phyloP scores from a whole-genome alignment of 2,888 invertebrate genomes.

The Syritta pipiens region DNA sequence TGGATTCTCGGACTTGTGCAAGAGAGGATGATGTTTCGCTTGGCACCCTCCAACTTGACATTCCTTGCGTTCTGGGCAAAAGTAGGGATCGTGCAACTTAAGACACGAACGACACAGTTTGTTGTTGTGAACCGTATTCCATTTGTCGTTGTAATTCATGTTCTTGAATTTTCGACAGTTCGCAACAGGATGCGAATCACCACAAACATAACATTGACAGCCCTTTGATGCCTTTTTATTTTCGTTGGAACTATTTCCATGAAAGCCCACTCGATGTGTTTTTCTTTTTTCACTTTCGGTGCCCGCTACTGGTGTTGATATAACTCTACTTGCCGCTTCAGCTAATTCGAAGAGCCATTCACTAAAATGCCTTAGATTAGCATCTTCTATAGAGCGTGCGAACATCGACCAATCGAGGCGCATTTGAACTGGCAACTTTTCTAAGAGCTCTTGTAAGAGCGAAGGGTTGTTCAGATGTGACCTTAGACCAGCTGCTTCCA shows the following conservation, averaged over 20 bases:
- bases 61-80: slow-evolving; percentile 19
- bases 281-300: background rate
- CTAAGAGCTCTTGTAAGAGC: slow-evolving; percentile 19
- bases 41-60: slow-evolving; percentile 36
- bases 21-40: slow-evolving; percentile 39
- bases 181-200: too few relatives aligned
- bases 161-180: too few relatives aligned
- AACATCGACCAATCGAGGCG: slow-evolving; percentile 20
- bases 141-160: too few relatives aligned
- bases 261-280: too few relatives aligned
- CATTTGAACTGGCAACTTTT: slow-evolving; percentile 12
- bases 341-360: slow-evolving; percentile 6
- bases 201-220: too few relatives aligned
- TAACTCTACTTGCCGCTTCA: slow-evolving; percentile 8
- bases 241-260: too few relatives aligned
- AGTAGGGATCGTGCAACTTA: slow-evolving; percentile 26
- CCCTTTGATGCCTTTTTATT: too few relatives aligned
- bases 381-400: background rate
- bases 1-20: slow-evolving; percentile 34
- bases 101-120: slow-evolving; percentile 31
- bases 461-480: slow-evolving; percentile 24
- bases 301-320: background rate
- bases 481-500: background rate
- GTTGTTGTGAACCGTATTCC: slow-evolving; percentile 19
- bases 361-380: background rate